Conservation (phyloP, 1,140 invertebrate genomes). For the Mycetomoellerius zeteki region DNA sequence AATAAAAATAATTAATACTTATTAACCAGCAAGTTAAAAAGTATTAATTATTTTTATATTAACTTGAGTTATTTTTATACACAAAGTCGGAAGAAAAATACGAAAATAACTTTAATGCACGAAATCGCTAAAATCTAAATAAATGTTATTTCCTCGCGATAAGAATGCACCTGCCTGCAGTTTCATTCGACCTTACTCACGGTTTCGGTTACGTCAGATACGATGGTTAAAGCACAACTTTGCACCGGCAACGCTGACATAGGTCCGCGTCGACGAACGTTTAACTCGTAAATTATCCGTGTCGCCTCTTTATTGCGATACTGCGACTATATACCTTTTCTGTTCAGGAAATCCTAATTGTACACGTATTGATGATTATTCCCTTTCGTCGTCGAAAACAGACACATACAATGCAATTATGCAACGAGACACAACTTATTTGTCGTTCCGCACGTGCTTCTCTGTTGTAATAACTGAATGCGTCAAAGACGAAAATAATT, state of each 20-base stretch:
- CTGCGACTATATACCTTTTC: neutral
- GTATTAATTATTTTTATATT: neutral
- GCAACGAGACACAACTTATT: conserved; percentile 27
- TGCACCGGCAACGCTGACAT: neutral
- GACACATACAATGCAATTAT: neutral
- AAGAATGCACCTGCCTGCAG: conserved; percentile 22
- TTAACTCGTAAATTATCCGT: conserved; percentile 19
- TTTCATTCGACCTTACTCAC: conserved; percentile 37
- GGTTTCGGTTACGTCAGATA: conserved; percentile 32
- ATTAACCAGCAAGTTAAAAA: neutral
- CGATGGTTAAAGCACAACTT: neutral
- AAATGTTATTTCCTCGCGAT: neutral
- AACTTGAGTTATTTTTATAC: neutral
- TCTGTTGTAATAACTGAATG: conserved; percentile 45
- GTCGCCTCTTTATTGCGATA: neutral
- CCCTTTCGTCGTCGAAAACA: conserved; percentile 1
- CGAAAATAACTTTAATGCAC: neutral
- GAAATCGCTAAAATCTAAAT: neutral
- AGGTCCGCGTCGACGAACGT: neutral
- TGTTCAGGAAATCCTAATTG: neutral
- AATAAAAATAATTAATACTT: neutral
- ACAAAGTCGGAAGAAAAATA: neutral
- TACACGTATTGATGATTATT: neutral
- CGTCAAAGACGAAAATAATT: conserved; percentile 13
- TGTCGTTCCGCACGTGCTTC: neutral